phyloP scores from a whole-genome alignment of 1,140 invertebrate genomes.

The Hormaphis cornu region DNA sequence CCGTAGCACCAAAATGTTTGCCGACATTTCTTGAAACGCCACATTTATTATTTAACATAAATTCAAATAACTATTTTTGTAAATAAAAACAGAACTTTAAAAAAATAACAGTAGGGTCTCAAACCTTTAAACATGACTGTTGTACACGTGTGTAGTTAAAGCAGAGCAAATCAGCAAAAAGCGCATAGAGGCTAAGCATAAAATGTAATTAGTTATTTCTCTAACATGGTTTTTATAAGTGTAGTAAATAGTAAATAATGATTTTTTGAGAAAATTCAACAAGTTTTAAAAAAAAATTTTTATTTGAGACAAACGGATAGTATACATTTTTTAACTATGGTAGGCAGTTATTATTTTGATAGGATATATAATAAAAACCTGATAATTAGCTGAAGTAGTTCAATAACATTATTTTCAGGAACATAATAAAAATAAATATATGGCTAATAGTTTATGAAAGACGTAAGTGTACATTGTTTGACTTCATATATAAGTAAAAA shows the following conservation, averaged over 20 bases:
- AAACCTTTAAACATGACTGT: background rate
- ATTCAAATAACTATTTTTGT: background rate
- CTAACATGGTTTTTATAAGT: background rate
- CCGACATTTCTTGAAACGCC: constrained; percentile 20
- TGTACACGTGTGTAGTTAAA: no score
- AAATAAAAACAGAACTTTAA: constrained; percentile 10
- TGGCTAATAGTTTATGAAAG: constrained; percentile 1
- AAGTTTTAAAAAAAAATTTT: background rate
- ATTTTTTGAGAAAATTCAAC: constrained; percentile 2
- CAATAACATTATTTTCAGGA: background rate
- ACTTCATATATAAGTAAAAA: background rate
- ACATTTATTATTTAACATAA: constrained; percentile 4
- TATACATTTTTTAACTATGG: background rate
- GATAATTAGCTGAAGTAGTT: background rate
- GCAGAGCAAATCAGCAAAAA: background rate
- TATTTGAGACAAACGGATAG: constrained; percentile 1
- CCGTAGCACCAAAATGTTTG: constrained; percentile 25
- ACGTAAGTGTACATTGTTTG: constrained; percentile 18
- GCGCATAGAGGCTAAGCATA: constrained; percentile 4
- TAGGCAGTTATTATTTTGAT: background rate
- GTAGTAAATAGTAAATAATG: background rate
- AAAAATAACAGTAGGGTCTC: background rate
- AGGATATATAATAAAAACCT: background rate
- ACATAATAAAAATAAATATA: background rate
- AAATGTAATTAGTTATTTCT: background rate